phyloP scores from a whole-genome alignment of 2,888 invertebrate genomes.

The Venusia cambrica region DNA sequence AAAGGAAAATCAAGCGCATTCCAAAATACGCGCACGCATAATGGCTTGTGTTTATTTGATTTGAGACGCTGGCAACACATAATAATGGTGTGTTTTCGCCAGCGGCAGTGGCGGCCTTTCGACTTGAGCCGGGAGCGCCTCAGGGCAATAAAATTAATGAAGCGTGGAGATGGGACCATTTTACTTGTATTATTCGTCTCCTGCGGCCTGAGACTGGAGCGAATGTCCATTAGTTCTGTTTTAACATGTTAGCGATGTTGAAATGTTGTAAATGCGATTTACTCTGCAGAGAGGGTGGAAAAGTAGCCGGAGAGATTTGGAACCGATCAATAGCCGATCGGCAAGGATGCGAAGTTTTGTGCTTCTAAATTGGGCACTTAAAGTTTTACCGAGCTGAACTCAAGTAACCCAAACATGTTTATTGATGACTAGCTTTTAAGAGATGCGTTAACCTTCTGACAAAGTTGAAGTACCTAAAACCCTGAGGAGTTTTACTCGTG shows the following conservation, averaged over 20 bases:
- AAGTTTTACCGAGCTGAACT: constrained; percentile 16
- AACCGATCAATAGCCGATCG: constrained; percentile 64
- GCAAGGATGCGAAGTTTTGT: constrained; percentile 55
- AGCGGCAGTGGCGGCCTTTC: constrained; percentile 51
- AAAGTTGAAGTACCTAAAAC: too few relatives aligned
- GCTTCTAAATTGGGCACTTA: constrained; percentile 30
- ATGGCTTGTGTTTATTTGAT: constrained; percentile 77
- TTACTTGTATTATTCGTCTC: constrained; percentile 81
- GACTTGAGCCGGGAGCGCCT: constrained; percentile 70
- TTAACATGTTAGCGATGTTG: constrained; percentile 81
- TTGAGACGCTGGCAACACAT: constrained; percentile 73
- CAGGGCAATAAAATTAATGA: constrained; percentile 81
- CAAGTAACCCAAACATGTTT: too few relatives aligned
- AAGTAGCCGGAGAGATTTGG: constrained; percentile 70
- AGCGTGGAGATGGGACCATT: constrained; percentile 81
- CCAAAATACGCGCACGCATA: constrained; percentile 62
- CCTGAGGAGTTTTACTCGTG: too few relatives aligned
- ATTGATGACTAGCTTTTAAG: not conserved
- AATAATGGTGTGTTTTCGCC: constrained; percentile 76
- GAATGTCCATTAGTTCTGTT: constrained; percentile 82
- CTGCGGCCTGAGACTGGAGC: constrained; percentile 78
- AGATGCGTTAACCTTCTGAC: not conserved
- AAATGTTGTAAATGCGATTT: constrained; percentile 81
- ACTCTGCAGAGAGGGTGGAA: constrained; percentile 75
- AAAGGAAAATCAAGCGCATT: constrained; percentile 60